phyloP scores from a whole-genome alignment of 1,140 invertebrate genomes.

The Heliothis subflexa region DNA sequence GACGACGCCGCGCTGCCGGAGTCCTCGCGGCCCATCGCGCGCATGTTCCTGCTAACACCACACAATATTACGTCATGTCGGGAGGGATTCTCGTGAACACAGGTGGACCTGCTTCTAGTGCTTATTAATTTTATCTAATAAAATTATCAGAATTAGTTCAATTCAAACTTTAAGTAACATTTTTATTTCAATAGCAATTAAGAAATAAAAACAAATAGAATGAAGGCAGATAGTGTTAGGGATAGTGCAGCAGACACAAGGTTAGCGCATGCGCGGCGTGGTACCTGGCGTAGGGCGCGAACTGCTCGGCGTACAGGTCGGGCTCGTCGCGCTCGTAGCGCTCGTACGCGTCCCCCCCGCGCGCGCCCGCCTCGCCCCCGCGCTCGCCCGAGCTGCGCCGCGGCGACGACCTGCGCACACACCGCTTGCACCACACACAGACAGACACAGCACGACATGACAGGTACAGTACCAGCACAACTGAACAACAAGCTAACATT shows the following conservation, averaged over 20 bases:
- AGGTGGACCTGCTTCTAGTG: too few species aligned
- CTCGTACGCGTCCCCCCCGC: constrained; percentile 51
- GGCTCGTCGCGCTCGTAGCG: constrained; percentile 74
- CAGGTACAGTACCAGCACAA: constrained; percentile 37
- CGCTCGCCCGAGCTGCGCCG: constrained; percentile 53
- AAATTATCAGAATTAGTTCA: too few species aligned
- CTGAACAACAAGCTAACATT: background rate
- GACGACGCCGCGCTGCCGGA: constrained; percentile 82
- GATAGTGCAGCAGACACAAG: background rate
- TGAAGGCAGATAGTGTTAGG: background rate
- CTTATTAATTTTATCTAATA: too few species aligned
- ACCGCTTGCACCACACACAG: constrained; percentile 46
- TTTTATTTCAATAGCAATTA: too few species aligned
- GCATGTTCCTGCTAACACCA: constrained; percentile 62
- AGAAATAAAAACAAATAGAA: too few species aligned
- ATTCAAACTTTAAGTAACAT: too few species aligned
- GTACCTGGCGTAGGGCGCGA: constrained; percentile 74
- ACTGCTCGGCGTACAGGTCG: constrained; percentile 79
- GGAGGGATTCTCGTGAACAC: too few species aligned
- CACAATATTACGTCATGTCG: background rate
- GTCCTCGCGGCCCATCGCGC: constrained; percentile 69
- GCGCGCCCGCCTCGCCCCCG: constrained; percentile 40
- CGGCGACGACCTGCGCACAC: constrained; percentile 66
- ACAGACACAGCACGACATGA: constrained; percentile 52
- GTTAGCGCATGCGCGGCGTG: constrained; percentile 61